Base-by-base conservation (phyloP, 2,888 invertebrate species). In the Leptinotarsa peninsularis region DNA sequence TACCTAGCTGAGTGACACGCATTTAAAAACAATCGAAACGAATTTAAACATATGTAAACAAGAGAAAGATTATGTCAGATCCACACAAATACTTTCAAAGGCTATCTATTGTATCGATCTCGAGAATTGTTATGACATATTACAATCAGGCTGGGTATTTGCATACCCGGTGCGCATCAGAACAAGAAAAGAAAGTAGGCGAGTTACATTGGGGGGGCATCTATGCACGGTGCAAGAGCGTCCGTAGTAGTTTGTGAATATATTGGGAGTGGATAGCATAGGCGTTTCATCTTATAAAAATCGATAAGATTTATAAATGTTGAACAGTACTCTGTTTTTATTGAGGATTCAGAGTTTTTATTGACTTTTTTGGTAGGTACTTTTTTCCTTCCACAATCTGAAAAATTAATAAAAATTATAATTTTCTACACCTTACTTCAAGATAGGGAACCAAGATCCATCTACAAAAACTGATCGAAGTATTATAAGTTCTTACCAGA, bases 121-220 rank as follows among this genome's bases (percentile, higher is more conserved):
- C 50, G 67, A 66, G 73, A 58, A 49, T 67, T 78, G 71, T 79
- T 80, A 79, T 79, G 79, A 79, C 77, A 73, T 68, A 80, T 79
- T 69, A 77, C 78, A 79, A 81, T 82, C 80, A 78, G 78, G 76
- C 67, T 74, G 67, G 76, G 74, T 66, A 80, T 82, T 82, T 81
- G 79, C 82, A 80, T 82, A 79, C 78, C 71, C 66, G 72, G 75
- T 78, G 80, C 43, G 54, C 69, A 56, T 56, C 56, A 50, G 56
- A 56, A 69, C 56, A 69, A 69, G 56, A 69, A 69, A 69, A 69
- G 69, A 69, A 69, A 69, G 69, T 49, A 56, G 69, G 56, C 63
- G 63, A 63, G 63, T 63, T n/a, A 43, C 63, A 63, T 63, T 63
- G 63, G 63, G 69, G 69, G 56, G 56, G 54, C 54, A 54, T 56